These are phyloP conservation scores for Carterocephalus palaemon DNA, from an alignment of 2,888 invertebrate species.

Conservation along the genomic window DNA sequence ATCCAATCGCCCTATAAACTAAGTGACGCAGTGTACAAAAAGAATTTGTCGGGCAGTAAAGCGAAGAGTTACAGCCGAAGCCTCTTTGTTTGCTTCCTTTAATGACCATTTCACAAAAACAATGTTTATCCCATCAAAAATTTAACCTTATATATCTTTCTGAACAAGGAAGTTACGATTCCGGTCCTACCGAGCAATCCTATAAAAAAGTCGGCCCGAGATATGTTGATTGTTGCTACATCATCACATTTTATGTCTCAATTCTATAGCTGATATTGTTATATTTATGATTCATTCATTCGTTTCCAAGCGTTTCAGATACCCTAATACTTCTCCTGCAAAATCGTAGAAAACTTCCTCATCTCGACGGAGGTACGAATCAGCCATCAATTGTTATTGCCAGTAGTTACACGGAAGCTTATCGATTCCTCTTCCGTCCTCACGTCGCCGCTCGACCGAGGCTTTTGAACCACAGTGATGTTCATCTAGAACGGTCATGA, in stretches of 20 bases:
- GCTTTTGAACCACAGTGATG: conserved; percentile 20
- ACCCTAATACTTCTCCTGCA: too few relatives aligned
- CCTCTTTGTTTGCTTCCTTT: conserved; percentile 21
- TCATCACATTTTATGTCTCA: too few relatives aligned
- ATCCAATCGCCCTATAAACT: conserved; percentile 31
- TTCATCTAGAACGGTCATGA: conserved; percentile 8
- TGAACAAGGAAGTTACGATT: conserved; percentile 13
- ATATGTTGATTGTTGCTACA: too few relatives aligned
- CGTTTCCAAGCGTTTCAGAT: too few relatives aligned
- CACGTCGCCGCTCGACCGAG: conserved; percentile 22
- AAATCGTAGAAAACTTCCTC: too few relatives aligned
- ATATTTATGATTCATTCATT: too few relatives aligned
- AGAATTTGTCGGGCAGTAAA: conserved; percentile 34
- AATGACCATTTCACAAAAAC: conserved; percentile 21
- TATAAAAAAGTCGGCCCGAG: too few relatives aligned
- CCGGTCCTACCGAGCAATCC: too few relatives aligned
- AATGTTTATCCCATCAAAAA: conserved; percentile 22
- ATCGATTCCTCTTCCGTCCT: conserved; percentile 24
- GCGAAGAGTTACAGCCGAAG: conserved; percentile 32
- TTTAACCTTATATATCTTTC: conserved; percentile 7
- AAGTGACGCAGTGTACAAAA: conserved; percentile 33
- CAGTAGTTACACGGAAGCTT: conserved; percentile 20
- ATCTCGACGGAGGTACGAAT: too few relatives aligned
- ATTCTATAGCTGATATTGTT: too few relatives aligned
- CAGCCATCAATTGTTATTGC: conserved; percentile 19